phyloP scores from a whole-genome alignment of 2,113 vertebrate species.

The Pachyramphus minor region DNA sequence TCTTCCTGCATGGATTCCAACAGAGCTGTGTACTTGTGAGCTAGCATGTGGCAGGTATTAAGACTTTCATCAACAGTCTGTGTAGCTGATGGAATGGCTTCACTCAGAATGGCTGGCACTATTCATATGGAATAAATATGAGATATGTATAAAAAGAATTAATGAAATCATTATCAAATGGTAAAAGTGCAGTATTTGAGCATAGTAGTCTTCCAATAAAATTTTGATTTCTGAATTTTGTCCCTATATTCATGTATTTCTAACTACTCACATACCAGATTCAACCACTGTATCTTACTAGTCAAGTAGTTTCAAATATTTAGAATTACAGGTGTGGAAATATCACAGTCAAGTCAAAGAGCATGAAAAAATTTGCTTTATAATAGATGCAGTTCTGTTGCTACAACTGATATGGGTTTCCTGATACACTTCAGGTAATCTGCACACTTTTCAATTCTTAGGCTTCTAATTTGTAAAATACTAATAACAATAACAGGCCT shows the following conservation, averaged over 20 bases:
- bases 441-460: background rate
- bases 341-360: background rate
- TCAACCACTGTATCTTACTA: background rate
- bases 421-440: background rate
- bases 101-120: constrained; percentile 81
- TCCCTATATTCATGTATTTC: background rate
- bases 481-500: background rate
- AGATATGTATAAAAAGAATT: background rate
- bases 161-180: background rate
- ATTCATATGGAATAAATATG: background rate
- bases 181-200: background rate
- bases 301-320: background rate
- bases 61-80: constrained; percentile 69
- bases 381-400: background rate
- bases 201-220: background rate
- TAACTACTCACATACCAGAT: background rate
- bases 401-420: background rate
- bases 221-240: background rate
- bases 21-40: constrained; percentile 79
- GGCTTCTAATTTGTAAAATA: background rate
- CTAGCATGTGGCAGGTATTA: constrained; percentile 58
- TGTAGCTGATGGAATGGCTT: constrained; percentile 71
- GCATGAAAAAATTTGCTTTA: background rate
- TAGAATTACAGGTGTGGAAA: background rate
- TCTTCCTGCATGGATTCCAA: constrained; percentile 72